A percentile compares a stretch with the other conserved stretches of the same genome.
phyloP scores from a whole-genome alignment of 2,888 invertebrate species.

The Phaonia tiefii region DNA sequence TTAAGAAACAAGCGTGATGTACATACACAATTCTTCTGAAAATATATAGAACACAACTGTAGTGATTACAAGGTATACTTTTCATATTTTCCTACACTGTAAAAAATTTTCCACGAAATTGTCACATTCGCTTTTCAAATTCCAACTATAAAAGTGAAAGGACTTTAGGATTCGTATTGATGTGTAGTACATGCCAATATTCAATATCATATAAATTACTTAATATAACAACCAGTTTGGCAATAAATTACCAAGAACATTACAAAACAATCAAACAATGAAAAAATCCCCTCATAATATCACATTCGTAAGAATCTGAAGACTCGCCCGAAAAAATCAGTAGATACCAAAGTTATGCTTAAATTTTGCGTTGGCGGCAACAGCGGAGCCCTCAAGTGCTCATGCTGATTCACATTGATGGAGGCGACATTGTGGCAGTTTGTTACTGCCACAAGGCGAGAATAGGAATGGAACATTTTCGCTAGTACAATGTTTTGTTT shows the following conservation, averaged over 20 bases:
- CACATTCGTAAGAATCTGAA: slow-evolving; percentile 38
- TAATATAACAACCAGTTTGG: slow-evolving; percentile 2
- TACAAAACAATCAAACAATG: background rate
- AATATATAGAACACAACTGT: no score
- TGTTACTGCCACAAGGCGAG: background rate
- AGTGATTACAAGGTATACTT: no score
- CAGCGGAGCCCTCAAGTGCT: slow-evolving; percentile 19
- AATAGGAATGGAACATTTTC: background rate
- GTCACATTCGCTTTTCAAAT: no score
- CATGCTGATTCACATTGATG: slow-evolving; percentile 49
- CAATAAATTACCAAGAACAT: no score
- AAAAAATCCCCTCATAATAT: background rate
- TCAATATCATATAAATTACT: background rate
- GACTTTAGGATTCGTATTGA: slow-evolving; percentile 10
- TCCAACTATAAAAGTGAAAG: slow-evolving; percentile 34
- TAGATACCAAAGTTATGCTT: slow-evolving; percentile 1
- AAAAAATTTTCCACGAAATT: no score
- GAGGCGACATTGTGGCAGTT: slow-evolving; percentile 52
- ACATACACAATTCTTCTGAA: no score
- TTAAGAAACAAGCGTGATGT: no score
- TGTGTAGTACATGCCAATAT: no score
- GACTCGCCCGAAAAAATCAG: slow-evolving; percentile 24
- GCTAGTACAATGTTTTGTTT: slow-evolving; percentile 23
- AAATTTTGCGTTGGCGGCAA: slow-evolving; percentile 45
- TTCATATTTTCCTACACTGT: no score